Conservation (phyloP, 92 coral and sea anemone species). For the Micromussa lordhowensis region DNA sequence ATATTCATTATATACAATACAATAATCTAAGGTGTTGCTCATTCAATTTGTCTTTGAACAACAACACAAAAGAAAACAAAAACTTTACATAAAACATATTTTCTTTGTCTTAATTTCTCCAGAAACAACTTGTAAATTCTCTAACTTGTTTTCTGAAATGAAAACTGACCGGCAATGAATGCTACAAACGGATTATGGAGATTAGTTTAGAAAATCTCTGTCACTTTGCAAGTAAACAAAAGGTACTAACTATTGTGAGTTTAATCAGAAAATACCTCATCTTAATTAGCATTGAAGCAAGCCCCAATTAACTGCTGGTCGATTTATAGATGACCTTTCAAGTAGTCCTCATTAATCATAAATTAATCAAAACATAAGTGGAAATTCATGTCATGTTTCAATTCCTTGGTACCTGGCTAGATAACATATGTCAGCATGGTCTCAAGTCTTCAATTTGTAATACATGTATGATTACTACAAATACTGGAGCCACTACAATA, state of each 20-base stretch:
- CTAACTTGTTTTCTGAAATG: neutral
- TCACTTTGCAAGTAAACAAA: neutral
- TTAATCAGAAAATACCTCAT: neutral
- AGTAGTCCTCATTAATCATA: too few species aligned
- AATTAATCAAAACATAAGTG: too few species aligned
- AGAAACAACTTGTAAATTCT: neutral
- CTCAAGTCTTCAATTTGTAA: too few species aligned
- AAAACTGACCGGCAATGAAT: neutral
- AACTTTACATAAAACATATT: slow-evolving; percentile 10
- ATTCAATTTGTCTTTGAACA: slow-evolving; percentile 10
- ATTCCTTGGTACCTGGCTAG: too few species aligned
- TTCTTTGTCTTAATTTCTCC: slow-evolving; percentile 1
- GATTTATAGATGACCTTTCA: neutral
- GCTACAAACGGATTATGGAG: neutral
- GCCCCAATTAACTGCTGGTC: neutral
- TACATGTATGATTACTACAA: too few species aligned
- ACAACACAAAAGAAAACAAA: neutral
- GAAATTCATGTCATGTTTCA: too few species aligned
- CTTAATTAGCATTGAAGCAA: slow-evolving; percentile 1
- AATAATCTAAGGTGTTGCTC: neutral
- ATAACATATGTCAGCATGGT: too few species aligned
- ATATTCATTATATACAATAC: slow-evolving; percentile 5
- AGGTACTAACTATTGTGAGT: neutral
- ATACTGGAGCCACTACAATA: too few species aligned
- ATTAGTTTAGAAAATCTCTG: neutral